These are phyloP conservation scores for Cyprinella venusta DNA, from an alignment of 2,797 vertebrate species.

Conservation along the genomic window DNA sequence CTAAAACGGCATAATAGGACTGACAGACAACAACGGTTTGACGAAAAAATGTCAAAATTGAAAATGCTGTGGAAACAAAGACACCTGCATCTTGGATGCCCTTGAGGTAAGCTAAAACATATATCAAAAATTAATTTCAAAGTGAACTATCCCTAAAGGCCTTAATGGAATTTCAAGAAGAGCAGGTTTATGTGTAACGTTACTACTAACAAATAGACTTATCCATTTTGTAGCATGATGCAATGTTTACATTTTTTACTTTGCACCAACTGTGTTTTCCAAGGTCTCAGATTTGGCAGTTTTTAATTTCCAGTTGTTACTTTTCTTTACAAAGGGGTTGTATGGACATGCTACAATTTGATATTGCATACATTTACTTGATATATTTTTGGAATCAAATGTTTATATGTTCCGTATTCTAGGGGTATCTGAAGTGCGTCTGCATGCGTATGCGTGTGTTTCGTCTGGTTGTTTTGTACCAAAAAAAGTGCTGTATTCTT, in stretches of 20 bases:
- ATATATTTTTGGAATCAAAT: constrained; percentile 53
- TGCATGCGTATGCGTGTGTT: constrained; percentile 73
- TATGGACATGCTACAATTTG: constrained; percentile 45
- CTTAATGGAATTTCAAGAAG: neutral
- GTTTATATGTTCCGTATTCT: constrained; percentile 47
- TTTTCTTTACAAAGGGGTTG: constrained; percentile 56
- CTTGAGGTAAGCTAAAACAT: no score
- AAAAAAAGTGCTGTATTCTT: constrained; percentile 55
- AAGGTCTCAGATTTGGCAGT: constrained; percentile 47
- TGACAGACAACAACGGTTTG: no score
- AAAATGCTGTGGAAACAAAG: no score
- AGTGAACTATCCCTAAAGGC: no score
- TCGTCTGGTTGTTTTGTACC: constrained; percentile 50
- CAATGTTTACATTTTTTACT: constrained; percentile 68
- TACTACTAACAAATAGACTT: constrained; percentile 58
- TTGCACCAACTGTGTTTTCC: constrained; percentile 66
- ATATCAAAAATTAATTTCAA: no score
- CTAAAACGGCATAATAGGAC: no score
- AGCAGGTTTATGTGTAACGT: constrained; percentile 23
- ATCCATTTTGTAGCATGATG: constrained; percentile 76
- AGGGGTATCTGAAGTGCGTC: constrained; percentile 51
- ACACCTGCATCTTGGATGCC: no score
- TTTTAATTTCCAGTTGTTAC: constrained; percentile 49
- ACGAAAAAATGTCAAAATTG: no score
- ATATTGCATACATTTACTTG: constrained; percentile 42